Conservation (phyloP, 2,888 invertebrate species). For the Drymonia ruficornis region DNA sequence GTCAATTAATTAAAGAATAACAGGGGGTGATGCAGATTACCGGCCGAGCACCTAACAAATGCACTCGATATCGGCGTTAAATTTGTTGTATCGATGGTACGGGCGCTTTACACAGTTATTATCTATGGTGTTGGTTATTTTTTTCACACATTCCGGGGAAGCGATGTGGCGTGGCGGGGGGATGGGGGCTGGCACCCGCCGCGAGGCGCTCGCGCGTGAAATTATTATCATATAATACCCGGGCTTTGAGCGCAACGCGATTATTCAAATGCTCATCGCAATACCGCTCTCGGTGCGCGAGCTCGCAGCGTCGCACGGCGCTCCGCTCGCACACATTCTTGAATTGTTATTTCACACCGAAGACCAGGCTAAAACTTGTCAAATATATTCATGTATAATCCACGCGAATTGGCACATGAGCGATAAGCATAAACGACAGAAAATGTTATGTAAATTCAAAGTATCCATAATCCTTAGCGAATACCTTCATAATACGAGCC, state of each 20-base stretch:
- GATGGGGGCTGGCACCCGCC: slow-evolving; percentile 51
- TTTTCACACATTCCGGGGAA: slow-evolving; percentile 76
- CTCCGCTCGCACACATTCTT: slow-evolving; percentile 57
- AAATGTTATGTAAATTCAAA: slow-evolving; percentile 82
- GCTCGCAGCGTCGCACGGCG: too few species aligned
- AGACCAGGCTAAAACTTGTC: slow-evolving; percentile 73
- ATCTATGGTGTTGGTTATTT: slow-evolving; percentile 54
- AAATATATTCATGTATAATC: slow-evolving; percentile 80
- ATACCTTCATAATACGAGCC: slow-evolving; percentile 69
- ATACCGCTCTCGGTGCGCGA: slow-evolving; percentile 39
- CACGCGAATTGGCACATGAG: slow-evolving; percentile 77
- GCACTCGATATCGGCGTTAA: slow-evolving; percentile 52
- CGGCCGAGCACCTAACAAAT: slow-evolving; percentile 41
- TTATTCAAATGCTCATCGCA: slow-evolving; percentile 80
- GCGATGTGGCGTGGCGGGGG: slow-evolving; percentile 51
- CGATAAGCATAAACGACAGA: slow-evolving; percentile 83
- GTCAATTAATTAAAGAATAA: slow-evolving; percentile 72
- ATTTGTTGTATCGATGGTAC: slow-evolving; percentile 45
- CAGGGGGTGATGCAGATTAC: slow-evolving; percentile 46
- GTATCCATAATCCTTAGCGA: slow-evolving; percentile 74
- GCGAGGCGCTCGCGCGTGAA: slow-evolving; percentile 75
- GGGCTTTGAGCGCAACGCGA: slow-evolving; percentile 70
- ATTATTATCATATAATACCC: slow-evolving; percentile 84
- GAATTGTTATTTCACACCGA: slow-evolving; percentile 62
- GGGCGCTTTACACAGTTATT: slow-evolving; percentile 40